These are phyloP conservation scores for Aphaenogaster floridana DNA, from an alignment of 1,140 invertebrate genomes.

Conservation along the genomic window DNA sequence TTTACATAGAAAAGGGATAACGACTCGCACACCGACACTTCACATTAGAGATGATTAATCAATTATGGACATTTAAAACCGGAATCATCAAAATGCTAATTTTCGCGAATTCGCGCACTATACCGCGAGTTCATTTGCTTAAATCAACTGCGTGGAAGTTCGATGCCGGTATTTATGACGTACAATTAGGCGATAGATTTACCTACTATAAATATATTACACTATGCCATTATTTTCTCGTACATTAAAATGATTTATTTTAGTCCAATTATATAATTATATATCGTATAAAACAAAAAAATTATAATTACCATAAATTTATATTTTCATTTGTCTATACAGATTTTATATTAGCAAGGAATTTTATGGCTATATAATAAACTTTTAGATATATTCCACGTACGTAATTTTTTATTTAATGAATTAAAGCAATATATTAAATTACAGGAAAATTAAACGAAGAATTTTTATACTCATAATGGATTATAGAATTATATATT, in stretches of 20 bases:
- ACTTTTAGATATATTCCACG: neutral
- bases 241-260: conserved; percentile 16
- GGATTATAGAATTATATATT: neutral
- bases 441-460: neutral
- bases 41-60: conserved; percentile 45
- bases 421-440: neutral
- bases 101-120: conserved; percentile 25
- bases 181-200: conserved; percentile 35
- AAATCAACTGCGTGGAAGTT: conserved; percentile 46
- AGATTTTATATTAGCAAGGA: neutral
- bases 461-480: neutral
- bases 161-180: conserved; percentile 47
- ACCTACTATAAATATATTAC: conserved; percentile 4
- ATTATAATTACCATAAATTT: neutral
- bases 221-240: neutral
- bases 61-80: conserved; percentile 67
- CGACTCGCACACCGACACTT: conserved; percentile 3
- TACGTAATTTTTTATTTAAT: neutral
- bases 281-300: neutral
- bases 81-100: conserved; percentile 63
- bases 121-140: conserved; percentile 51
- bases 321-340: neutral
- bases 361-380: conserved; percentile 8
- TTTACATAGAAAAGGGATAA: conserved; percentile 55
- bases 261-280: neutral